Percentiles rank a stretch among this genome's conserved stretches.
Conservation (phyloP, 2,797 vertebrate genomes). For the Pampus argenteus region DNA sequence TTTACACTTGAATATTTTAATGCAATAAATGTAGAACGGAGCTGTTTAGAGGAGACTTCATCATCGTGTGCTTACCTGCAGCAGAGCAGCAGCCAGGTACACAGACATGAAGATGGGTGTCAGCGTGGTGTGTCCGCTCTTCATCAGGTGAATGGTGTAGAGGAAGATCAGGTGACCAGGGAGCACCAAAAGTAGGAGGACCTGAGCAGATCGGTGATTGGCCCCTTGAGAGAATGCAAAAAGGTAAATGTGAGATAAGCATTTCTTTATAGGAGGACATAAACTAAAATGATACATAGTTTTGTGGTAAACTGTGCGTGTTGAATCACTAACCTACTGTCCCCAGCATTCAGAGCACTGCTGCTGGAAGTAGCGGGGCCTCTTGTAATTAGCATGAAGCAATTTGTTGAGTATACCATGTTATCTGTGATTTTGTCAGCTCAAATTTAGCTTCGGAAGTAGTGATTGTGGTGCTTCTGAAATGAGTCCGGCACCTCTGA, state of each 20-base stretch:
- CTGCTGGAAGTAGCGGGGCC: too few species aligned
- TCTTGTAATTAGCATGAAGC: too few species aligned
- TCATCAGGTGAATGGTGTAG: constrained; percentile 96
- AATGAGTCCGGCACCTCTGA: too few species aligned
- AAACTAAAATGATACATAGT: background rate
- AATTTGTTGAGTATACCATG: too few species aligned
- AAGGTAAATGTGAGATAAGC: background rate
- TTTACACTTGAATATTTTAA: background rate
- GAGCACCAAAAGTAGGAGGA: constrained; percentile 91
- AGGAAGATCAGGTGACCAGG: constrained; percentile 96
- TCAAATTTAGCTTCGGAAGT: too few species aligned
- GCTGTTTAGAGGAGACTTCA: background rate
- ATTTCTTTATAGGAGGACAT: background rate
- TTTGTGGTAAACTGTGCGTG: background rate
- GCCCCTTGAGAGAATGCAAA: constrained; percentile 83
- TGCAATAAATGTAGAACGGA: background rate
- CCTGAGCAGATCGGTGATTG: constrained; percentile 96
- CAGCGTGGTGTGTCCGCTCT: constrained; percentile 94
- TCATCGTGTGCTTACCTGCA: constrained; percentile 89
- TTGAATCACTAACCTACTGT: background rate
- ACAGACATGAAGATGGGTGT: constrained; percentile 92
- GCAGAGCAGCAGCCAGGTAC: constrained; percentile 91
- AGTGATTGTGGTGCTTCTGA: too few species aligned
- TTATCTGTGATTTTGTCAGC: too few species aligned
- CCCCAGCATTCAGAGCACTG: background rate